phyloP scores from a whole-genome alignment of 2,797 vertebrate species.

The Gallinago nigripennis region DNA sequence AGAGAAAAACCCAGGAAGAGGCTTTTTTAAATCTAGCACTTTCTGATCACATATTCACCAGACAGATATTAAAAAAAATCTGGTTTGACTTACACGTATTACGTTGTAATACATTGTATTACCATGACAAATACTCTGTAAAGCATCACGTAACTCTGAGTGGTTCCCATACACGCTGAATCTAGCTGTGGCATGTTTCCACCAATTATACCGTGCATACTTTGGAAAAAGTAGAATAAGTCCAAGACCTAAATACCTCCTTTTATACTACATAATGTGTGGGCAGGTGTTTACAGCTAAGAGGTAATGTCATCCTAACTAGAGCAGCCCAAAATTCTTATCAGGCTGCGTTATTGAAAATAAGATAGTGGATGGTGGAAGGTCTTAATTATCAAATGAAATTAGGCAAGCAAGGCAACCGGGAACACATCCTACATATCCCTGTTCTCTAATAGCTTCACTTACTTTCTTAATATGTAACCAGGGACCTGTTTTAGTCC shows the following conservation, averaged over 20 bases:
- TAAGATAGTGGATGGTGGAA: not conserved
- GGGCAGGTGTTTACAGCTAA: not conserved
- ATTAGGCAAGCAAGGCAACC: not conserved
- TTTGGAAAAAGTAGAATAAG: not conserved
- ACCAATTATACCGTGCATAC: not conserved
- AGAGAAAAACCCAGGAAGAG: not conserved
- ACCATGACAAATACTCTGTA: not conserved
- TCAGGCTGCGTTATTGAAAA: not conserved
- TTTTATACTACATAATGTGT: not conserved
- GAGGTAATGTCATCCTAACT: not conserved
- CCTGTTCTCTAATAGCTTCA: not conserved
- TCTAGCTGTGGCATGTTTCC: not conserved
- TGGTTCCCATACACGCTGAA: not conserved
- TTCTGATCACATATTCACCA: not conserved
- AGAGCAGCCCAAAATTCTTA: not conserved
- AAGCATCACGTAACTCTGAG: not conserved
- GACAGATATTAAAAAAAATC: not conserved
- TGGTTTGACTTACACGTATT: not conserved
- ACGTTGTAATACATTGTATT: not conserved
- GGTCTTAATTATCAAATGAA: not conserved
- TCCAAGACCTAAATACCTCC: not conserved
- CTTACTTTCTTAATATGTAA: not conserved
- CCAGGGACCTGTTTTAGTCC: not conserved
- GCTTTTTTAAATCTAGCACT: not conserved
- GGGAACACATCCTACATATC: not conserved